Conservation (phyloP, 2,888 invertebrate species). For the Argyresthia goedartella region DNA sequence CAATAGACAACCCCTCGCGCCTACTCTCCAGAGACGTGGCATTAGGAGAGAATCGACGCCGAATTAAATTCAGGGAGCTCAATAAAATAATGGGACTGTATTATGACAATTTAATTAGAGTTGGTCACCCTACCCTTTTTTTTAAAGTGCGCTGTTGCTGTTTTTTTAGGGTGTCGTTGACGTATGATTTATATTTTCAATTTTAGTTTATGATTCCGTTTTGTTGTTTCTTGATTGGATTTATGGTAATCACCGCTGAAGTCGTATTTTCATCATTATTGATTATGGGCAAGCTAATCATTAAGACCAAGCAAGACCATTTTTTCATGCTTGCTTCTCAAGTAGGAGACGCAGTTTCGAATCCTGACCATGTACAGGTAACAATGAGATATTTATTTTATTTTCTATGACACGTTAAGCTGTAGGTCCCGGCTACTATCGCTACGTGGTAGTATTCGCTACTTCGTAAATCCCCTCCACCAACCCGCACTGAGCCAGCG, state of each 20-base stretch:
- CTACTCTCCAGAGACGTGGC: slow-evolving; percentile 27
- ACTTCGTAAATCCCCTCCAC: too few species aligned
- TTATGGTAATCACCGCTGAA: background rate
- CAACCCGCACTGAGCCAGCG: too few species aligned
- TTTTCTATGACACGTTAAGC: too few species aligned
- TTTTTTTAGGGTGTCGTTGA: slow-evolving; percentile 10
- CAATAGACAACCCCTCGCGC: slow-evolving; percentile 8
- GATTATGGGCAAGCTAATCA: background rate
- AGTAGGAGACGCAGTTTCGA: too few species aligned
- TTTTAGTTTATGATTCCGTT: slow-evolving; percentile 9
- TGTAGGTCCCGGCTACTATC: too few species aligned
- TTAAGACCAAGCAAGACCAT: background rate
- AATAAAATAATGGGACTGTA: slow-evolving; percentile 51
- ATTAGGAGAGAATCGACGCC: slow-evolving; percentile 26
- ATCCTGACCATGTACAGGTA: too few species aligned
- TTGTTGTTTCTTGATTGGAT: slow-evolving; percentile 7
- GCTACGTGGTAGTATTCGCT: too few species aligned
- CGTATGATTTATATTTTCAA: slow-evolving; percentile 15
- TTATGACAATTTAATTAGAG: slow-evolving; percentile 47
- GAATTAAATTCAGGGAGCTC: slow-evolving; percentile 49
- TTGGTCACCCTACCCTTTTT: slow-evolving; percentile 27
- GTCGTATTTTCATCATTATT: background rate
- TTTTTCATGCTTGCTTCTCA: background rate
- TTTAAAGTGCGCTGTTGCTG: slow-evolving; percentile 15
- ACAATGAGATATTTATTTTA: too few species aligned